A percentile compares a stretch with the other conserved stretches of the same genome.
These are phyloP conservation scores for Plebejus argus DNA, from an alignment of 2,888 invertebrate genomes.

Conservation along the genomic window DNA sequence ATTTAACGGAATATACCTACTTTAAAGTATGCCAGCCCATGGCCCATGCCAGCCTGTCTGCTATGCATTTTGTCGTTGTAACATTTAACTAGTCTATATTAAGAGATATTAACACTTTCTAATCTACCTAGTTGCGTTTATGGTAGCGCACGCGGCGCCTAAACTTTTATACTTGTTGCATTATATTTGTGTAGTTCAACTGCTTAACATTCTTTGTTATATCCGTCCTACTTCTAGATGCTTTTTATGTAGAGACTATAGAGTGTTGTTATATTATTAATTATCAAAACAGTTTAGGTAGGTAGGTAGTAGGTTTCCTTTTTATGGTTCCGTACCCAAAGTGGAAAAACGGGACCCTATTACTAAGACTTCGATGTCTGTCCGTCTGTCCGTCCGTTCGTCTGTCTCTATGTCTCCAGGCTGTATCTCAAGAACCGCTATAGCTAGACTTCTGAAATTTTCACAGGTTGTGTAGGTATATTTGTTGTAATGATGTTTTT, in stretches of 20 bases:
- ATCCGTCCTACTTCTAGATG: constrained; percentile 54
- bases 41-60: neutral
- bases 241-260: neutral
- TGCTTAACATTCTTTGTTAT: constrained; percentile 62
- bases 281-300: neutral
- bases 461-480: too few relatives aligned
- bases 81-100: constrained; percentile 10
- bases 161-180: constrained; percentile 51
- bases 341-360: too few relatives aligned
- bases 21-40: too few relatives aligned
- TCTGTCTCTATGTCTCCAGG: too few relatives aligned
- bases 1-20: too few relatives aligned
- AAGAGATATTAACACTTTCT: constrained; percentile 51
- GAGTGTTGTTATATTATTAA: neutral
- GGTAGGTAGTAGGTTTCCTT: too few relatives aligned
- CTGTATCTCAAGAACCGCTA: too few relatives aligned
- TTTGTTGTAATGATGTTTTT: too few relatives aligned
- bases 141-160: constrained; percentile 52
- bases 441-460: too few relatives aligned
- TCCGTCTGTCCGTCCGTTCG: too few relatives aligned
- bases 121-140: constrained; percentile 51
- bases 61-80: neutral
- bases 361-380: too few relatives aligned
- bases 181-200: constrained; percentile 51
- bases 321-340: too few relatives aligned